Conservation (phyloP, 1,140 invertebrate species). For the Ctenoplectra terminalis region DNA sequence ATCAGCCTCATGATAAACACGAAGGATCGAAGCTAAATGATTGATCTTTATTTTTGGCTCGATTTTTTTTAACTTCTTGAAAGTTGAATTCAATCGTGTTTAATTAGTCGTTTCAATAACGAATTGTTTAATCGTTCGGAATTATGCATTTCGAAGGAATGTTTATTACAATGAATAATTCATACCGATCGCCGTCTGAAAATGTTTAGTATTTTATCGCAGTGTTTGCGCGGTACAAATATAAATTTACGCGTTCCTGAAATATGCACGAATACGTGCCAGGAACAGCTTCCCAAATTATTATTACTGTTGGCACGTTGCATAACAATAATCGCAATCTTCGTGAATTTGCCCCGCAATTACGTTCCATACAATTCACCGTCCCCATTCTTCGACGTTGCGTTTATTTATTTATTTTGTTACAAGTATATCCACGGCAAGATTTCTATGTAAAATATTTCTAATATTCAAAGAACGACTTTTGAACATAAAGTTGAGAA, state of each 20-base stretch:
- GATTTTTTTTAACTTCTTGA: neutral
- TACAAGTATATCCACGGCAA: neutral
- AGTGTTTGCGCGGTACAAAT: neutral
- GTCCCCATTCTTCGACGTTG: neutral
- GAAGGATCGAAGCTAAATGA: no score
- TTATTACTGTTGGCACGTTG: slow-evolving; percentile 33
- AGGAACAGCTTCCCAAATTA: slow-evolving; percentile 38
- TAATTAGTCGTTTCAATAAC: neutral
- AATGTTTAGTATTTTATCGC: slow-evolving; percentile 20
- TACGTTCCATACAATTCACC: neutral
- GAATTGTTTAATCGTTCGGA: neutral
- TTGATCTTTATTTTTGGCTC: neutral
- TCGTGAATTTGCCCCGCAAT: slow-evolving; percentile 24
- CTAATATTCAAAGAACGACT: no score
- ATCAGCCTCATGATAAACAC: no score
- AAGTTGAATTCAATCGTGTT: neutral
- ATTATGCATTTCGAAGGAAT: slow-evolving; percentile 4
- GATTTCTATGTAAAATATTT: neutral
- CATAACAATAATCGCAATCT: slow-evolving; percentile 40
- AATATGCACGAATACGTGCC: slow-evolving; percentile 35
- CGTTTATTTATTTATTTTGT: slow-evolving; percentile 1
- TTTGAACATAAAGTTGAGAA: neutral
- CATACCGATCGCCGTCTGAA: neutral
- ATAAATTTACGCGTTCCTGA: slow-evolving; percentile 30
- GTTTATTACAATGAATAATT: slow-evolving; percentile 33